phyloP scores from a whole-genome alignment of 92 coral and sea anemone species.

The Hydrozoanthus gracilis region DNA sequence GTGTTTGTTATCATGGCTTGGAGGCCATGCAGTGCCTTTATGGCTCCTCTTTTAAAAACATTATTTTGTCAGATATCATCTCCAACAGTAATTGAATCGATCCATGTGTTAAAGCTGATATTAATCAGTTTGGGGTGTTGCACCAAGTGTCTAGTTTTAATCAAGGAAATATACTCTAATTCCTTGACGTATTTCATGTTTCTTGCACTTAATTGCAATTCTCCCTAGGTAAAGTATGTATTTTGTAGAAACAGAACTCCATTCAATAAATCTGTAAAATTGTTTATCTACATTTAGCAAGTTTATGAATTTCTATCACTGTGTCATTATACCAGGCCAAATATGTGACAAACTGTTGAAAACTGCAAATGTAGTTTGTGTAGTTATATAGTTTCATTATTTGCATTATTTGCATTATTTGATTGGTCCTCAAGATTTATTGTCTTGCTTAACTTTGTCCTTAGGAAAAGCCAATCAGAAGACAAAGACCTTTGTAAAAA shows the following conservation, averaged over 20 bases:
- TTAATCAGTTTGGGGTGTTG: not conserved
- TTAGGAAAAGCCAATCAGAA: not conserved
- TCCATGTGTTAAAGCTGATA: not conserved
- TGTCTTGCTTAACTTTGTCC: not conserved
- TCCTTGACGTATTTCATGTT: constrained; percentile 8
- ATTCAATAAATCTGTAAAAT: not conserved
- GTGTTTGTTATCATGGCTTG: not conserved
- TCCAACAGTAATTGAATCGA: not conserved
- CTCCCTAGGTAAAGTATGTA: not conserved
- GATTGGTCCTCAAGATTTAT: not conserved
- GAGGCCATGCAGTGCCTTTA: not conserved
- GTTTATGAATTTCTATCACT: not conserved
- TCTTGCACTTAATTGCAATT: constrained; percentile 3
- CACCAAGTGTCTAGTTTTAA: not conserved
- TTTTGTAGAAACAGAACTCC: not conserved
- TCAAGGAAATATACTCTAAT: constrained; percentile 1
- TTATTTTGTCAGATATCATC: not conserved
- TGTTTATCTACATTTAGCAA: not conserved
- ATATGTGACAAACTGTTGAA: not conserved
- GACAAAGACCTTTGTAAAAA: not conserved
- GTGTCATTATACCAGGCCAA: constrained; percentile 12
- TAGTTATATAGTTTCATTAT: not conserved
- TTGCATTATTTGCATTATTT: not conserved
- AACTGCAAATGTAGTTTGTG: not conserved
- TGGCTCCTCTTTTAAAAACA: not conserved